phyloP scores from a whole-genome alignment of 2,797 vertebrate species.

The Atherinosoma microstoma region DNA sequence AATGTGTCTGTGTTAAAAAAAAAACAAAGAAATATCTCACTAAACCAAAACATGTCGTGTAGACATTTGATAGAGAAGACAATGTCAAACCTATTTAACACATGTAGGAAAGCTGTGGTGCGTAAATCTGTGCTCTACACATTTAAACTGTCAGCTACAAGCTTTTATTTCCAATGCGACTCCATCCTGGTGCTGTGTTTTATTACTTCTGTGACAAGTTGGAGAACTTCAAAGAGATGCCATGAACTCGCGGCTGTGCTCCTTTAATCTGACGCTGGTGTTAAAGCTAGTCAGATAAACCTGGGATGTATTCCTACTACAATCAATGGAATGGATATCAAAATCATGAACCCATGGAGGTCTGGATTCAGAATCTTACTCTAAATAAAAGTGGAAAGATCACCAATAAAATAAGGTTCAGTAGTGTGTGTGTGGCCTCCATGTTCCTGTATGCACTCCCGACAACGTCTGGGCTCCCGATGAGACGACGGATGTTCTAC shows the following conservation, averaged over 20 bases:
- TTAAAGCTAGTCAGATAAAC: slow-evolving; percentile 7
- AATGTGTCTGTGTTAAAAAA: slow-evolving; percentile 45
- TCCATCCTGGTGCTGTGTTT: slow-evolving; percentile 24
- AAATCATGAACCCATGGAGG: no score
- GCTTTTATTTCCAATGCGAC: slow-evolving; percentile 7
- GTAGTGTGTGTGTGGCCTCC: no score
- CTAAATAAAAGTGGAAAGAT: no score
- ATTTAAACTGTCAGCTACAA: slow-evolving; percentile 14
- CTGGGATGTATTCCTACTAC: background rate
- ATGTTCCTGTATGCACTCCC: no score
- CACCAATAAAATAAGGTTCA: no score
- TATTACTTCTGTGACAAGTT: slow-evolving; percentile 38
- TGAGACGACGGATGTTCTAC: no score
- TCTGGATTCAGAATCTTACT: no score
- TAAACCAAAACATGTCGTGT: slow-evolving; percentile 48
- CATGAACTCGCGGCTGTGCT: slow-evolving; percentile 41
- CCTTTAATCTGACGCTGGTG: slow-evolving; percentile 31
- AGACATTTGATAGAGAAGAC: slow-evolving; percentile 29
- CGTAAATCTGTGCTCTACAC: slow-evolving; percentile 7
- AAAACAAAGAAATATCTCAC: slow-evolving; percentile 43
- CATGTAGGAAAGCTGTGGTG: slow-evolving; percentile 12
- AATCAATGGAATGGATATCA: no score
- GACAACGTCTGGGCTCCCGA: no score
- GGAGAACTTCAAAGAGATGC: slow-evolving; percentile 33
- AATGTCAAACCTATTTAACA: slow-evolving; percentile 31